Base-by-base conservation (phyloP, 92 coral and sea anemone species). In the Porites lobata region DNA sequence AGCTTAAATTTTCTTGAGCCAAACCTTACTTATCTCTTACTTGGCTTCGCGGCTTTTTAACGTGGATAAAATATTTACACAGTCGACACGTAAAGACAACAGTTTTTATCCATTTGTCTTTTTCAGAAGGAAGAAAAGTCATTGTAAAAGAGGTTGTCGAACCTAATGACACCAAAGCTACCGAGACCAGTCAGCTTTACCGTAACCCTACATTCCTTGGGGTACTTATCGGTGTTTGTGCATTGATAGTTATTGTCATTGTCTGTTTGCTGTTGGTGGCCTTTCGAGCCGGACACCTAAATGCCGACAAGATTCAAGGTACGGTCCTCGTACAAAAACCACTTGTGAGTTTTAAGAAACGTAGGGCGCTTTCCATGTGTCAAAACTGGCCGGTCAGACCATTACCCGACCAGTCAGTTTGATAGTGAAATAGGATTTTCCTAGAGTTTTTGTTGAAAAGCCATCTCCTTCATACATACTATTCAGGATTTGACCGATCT, bases 181-280 rank as follows among this genome's bases (percentile, higher is more conserved):
- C 74, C 19, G 53, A 54, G 15, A 90, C 56, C 9, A 59, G 73
- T 29, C 90, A 89, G n/a, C 90, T 92, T 52, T 93, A 87, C 51
- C 91, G 94, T 85, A 94, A 94, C 74, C 94, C 98, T 1, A 93
- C 98, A 12, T 83, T 97, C 51, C 84, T 97, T 26, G 98, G 99
- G 20, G 96, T 96, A 17, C 86, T 97, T 22, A 93, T 97, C 64
- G 98, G 98, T 8, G 95, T 97, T 14, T 90, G 98, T 58, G 88
- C 94, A 8, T 87, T 97, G 57, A 94, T 97, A 4, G 84, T 97
- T 29, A 82, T 95, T 26, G 96, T 97, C n/a, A 90, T 97, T 13
- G 82, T 94, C 38, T 83, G 91, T 58, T 84, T 97, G 17, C 92
- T 92, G 72, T 78, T 97, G 56, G 90, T 97, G 72, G 96, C 96